Conservation (phyloP, 2,888 invertebrate species). For the Temnothorax ravouxi region DNA sequence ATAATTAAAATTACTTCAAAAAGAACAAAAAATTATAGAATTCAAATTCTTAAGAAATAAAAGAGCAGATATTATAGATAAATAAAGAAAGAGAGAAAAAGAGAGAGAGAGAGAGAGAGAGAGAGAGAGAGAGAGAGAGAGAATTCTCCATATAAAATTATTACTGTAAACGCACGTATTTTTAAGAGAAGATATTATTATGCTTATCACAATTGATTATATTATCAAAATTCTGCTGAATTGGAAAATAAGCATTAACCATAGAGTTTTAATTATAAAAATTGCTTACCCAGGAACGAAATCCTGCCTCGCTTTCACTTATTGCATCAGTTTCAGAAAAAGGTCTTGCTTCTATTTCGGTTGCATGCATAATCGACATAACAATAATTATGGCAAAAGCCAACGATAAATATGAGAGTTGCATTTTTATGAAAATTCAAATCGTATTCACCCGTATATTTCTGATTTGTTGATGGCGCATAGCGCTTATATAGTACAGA, state of each 20-base stretch:
- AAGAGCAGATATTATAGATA: too few relatives aligned
- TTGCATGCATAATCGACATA: not conserved
- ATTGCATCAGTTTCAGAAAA: not conserved
- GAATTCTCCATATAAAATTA: too few relatives aligned
- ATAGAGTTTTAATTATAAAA: not conserved
- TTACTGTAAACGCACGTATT: too few relatives aligned
- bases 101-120: too few relatives aligned
- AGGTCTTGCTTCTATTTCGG: not conserved
- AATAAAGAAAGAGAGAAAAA: too few relatives aligned
- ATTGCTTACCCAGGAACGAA: not conserved
- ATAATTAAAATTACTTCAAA: not conserved
- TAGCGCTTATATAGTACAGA: not conserved
- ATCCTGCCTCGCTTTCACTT: not conserved
- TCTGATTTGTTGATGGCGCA: not conserved
- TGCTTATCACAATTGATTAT: too few relatives aligned
- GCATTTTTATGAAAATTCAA: not conserved
- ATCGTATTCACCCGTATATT: not conserved
- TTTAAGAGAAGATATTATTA: too few relatives aligned
- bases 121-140: too few relatives aligned
- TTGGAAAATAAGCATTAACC: not conserved
- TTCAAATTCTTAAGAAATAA: not conserved
- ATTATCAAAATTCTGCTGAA: too few relatives aligned
- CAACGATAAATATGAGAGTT: not conserved
- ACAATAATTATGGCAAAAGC: not conserved
- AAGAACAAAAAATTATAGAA: not conserved